Conservation (phyloP, 2,797 vertebrate genomes). For the Protonibea diacanthus region DNA sequence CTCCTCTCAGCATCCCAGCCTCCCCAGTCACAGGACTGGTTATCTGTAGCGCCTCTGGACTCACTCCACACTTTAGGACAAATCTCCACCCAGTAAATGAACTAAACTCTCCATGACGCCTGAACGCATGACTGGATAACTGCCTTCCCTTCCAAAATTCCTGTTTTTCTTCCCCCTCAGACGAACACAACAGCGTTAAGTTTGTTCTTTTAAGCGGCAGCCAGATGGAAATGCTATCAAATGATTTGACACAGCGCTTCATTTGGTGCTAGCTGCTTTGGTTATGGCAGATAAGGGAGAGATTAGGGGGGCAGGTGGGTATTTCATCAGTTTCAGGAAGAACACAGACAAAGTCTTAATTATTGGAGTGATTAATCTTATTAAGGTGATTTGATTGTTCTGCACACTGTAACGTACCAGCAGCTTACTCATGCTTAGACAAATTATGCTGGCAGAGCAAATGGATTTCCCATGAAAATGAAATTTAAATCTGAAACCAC, state of each 20-base stretch:
- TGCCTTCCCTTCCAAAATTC: neutral
- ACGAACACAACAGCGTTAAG: constrained; percentile 6
- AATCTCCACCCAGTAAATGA: constrained; percentile 39
- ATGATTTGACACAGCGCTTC: constrained; percentile 21
- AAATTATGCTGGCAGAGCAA: constrained; percentile 34
- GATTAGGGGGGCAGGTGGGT: constrained; percentile 9
- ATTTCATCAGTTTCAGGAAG: constrained; percentile 58
- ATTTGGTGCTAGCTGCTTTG: constrained; percentile 32
- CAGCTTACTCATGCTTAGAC: constrained; percentile 37
- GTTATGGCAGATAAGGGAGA: constrained; percentile 41
- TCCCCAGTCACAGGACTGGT: neutral
- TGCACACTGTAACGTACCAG: constrained; percentile 21
- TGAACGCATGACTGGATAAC: constrained; percentile 10
- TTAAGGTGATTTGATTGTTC: constrained; percentile 57
- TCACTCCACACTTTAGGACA: constrained; percentile 41
- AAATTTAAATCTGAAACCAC: constrained; percentile 43
- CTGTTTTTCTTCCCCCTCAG: neutral
- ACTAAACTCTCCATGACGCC: constrained; percentile 17
- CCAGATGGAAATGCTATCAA: constrained; percentile 19
- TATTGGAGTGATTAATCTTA: constrained; percentile 58
- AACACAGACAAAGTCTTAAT: constrained; percentile 41
- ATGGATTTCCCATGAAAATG: constrained; percentile 59
- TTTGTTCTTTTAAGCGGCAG: neutral
- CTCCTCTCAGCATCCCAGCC: constrained; percentile 3
- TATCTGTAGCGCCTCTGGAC: constrained; percentile 18